Conservation (phyloP, 2,113 vertebrate genomes). For the Panurus biarmicus region DNA sequence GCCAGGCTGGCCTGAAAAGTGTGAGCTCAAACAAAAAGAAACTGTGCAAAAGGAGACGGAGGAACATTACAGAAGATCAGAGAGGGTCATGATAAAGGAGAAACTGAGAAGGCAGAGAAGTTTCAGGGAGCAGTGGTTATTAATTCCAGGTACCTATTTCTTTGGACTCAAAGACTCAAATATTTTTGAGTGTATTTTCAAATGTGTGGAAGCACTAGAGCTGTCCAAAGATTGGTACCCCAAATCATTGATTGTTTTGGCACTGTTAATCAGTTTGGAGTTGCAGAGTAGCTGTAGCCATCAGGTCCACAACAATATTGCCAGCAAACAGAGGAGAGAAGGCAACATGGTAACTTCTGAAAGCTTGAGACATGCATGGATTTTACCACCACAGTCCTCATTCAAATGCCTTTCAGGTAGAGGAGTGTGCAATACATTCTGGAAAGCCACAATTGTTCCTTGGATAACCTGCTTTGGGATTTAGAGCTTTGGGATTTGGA, state of each 20-base stretch:
- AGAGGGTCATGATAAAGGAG: neutral
- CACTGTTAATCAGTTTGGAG: neutral
- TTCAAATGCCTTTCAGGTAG: neutral
- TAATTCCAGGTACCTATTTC: neutral
- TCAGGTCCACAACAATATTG: neutral
- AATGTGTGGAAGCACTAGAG: neutral
- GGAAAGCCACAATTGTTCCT: neutral
- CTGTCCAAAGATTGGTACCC: neutral
- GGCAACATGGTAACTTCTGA: neutral
- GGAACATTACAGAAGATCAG: neutral
- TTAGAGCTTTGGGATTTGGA: neutral
- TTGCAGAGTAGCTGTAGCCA: neutral
- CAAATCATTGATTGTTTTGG: neutral
- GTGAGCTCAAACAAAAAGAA: neutral
- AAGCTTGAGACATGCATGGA: neutral
- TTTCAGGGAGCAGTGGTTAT: neutral
- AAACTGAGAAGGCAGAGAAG: neutral
- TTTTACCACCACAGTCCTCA: neutral
- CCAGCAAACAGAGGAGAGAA: neutral
- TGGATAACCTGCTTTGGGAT: neutral
- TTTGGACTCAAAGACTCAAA: neutral
- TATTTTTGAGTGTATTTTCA: neutral
- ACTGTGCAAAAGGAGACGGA: neutral
- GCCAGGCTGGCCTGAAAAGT: neutral
- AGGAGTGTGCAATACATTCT: neutral